Evolutionary conservation across 2,113 vertebrate species (phyloP).

Genomic region (Pygoscelis antarcticus): DNA sequence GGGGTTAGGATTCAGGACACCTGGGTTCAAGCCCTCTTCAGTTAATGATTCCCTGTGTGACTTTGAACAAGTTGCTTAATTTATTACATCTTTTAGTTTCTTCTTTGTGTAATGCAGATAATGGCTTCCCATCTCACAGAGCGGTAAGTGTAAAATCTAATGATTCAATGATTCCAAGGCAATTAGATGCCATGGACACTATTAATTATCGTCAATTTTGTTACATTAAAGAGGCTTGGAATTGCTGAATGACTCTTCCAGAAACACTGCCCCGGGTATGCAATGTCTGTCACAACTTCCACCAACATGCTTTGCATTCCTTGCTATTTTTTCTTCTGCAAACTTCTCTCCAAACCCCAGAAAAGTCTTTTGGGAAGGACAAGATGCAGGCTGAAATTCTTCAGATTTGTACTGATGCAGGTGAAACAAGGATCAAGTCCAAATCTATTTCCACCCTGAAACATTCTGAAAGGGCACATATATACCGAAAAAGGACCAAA

Average conservation of each 20-base stretch:
- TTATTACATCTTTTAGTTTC: not conserved
- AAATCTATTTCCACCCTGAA: not conserved
- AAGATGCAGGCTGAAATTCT: not conserved
- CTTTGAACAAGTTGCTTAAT: conserved; percentile 31
- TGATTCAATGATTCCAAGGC: not conserved
- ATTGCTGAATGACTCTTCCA: not conserved
- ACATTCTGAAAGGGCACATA: not conserved
- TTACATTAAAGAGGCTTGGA: not conserved
- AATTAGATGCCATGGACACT: not conserved
- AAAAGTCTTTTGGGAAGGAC: not conserved
- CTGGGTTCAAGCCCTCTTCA: conserved; percentile 32
- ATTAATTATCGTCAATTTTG: not conserved
- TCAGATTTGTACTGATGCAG: not conserved
- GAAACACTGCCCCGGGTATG: not conserved
- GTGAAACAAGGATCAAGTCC: not conserved
- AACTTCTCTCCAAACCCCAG: not conserved
- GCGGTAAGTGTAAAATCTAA: not conserved
- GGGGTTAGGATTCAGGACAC: conserved; percentile 16
- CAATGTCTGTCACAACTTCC: not conserved
- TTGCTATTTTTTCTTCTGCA: not conserved
- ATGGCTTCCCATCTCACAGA: not conserved
- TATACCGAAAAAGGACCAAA: not conserved
- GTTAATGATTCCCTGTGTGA: conserved; percentile 45
- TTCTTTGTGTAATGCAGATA: conserved; percentile 17
- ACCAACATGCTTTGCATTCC: not conserved